Evolutionary conservation across 2,888 invertebrate species (phyloP), one percentile per base, ranked within the genome.

Genomic region (Cheilosia vulpina): DNA sequence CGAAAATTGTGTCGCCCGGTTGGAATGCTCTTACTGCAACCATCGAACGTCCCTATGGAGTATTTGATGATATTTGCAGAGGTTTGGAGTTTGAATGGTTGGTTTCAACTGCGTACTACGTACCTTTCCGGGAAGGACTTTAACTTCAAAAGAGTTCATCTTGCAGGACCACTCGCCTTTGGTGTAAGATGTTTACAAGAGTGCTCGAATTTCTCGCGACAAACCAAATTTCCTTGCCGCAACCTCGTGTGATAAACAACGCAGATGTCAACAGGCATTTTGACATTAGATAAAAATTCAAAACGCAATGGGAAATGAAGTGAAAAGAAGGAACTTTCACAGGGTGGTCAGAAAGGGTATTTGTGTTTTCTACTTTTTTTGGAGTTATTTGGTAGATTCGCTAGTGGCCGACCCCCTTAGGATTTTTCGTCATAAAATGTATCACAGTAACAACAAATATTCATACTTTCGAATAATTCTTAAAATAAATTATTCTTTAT

Each of bases 11-110:
- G 89, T 97, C 96, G 0, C 96, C 97, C 87, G 93, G 92, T 60
- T 94, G 94, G 89, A 95, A 96, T 24, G 93, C 90, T 88, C 94
- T 94, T 2, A 94, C 94, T 0, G 98, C 96, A 92, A 96, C 95
- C 88, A 98, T 93, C 0, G 97, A 96, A 90, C 96, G 96, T 0
- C 98, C 98, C 97, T 97, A 87, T 57, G 6, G 11, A n/a, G 21
- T 45, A 21, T 13, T 47, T 5, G 17, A 47, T 19, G 47, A 47
- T 19, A 19, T 1, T 41, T 45, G 11, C 11, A 43, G 9, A 13
- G 31, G 9, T 34, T 55, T n/a, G 4, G n/a, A 17, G 19, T 19
- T 47, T 19, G 9, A 19, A 1, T 47, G 7, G 17, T 0, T 53
- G n/a, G 38, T 43, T 45, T 50, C 9, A 13, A 9, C 9, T n/a